These are phyloP conservation scores for Acleris holmiana DNA, from an alignment of 2,888 invertebrate species.

Conservation along the genomic window DNA sequence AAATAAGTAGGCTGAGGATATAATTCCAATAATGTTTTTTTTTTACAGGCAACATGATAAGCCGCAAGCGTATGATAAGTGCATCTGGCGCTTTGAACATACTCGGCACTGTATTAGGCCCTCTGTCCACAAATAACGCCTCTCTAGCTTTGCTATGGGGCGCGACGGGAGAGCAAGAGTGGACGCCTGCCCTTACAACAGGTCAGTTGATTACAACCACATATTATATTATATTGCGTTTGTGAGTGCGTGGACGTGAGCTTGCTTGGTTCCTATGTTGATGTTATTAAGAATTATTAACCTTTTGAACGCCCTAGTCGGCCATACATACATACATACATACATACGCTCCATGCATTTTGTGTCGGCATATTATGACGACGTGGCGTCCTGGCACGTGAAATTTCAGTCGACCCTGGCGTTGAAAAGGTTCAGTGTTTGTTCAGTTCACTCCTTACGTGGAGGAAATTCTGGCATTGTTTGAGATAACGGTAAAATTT, in stretches of 20 bases:
- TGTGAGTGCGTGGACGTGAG: slow-evolving; percentile 14
- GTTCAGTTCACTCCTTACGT: too few relatives aligned
- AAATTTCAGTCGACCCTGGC: too few relatives aligned
- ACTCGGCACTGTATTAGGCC: slow-evolving; percentile 49
- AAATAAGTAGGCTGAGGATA: too few relatives aligned
- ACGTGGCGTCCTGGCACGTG: too few relatives aligned
- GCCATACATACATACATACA: too few relatives aligned
- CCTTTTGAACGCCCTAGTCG: too few relatives aligned
- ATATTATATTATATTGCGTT: neutral
- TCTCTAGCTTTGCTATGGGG: slow-evolving; percentile 93
- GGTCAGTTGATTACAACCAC: slow-evolving; percentile 79
- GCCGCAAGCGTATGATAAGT: slow-evolving; percentile 74
- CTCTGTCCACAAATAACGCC: slow-evolving; percentile 74
- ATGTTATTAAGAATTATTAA: too few relatives aligned
- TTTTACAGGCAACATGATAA: slow-evolving; percentile 66
- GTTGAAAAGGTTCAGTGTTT: too few relatives aligned
- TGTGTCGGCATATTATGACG: too few relatives aligned
- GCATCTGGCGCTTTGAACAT: slow-evolving; percentile 62
- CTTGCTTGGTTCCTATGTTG: slow-evolving; percentile 12
- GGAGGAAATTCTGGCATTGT: too few relatives aligned
- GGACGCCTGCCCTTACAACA: slow-evolving; percentile 98
- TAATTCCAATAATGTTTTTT: slow-evolving; percentile 4
- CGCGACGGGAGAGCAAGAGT: slow-evolving; percentile 98
- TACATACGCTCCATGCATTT: too few relatives aligned
- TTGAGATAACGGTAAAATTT: too few relatives aligned